These are phyloP conservation scores for Torymus aiolomorphi DNA, from an alignment of 2,888 invertebrate genomes.

Conservation along the genomic window DNA sequence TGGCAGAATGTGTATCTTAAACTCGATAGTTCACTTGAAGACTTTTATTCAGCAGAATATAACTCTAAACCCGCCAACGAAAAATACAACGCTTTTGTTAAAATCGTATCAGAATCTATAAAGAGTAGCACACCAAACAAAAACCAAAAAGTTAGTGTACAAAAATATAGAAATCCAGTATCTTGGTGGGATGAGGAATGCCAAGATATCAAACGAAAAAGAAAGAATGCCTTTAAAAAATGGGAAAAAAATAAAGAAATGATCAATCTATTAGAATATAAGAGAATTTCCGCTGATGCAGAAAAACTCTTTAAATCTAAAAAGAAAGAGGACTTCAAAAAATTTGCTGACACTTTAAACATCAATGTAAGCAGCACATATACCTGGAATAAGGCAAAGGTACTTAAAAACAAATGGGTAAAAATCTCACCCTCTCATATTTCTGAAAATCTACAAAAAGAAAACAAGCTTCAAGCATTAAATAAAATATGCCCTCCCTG, in stretches of 20 bases:
- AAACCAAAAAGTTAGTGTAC: constrained; percentile 15
- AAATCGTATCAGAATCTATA: constrained; percentile 24
- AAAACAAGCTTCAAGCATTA: neutral
- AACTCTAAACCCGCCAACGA: neutral
- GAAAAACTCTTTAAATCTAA: constrained; percentile 51
- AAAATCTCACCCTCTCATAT: constrained; percentile 17
- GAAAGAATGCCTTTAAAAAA: constrained; percentile 47
- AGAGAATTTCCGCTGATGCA: constrained; percentile 34
- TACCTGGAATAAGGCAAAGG: too few relatives aligned
- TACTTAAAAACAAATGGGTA: constrained; percentile 19
- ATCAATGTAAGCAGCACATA: neutral
- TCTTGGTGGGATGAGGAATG: constrained; percentile 55
- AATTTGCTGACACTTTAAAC: constrained; percentile 32
- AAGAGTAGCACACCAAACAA: too few relatives aligned
- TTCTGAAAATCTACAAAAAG: neutral
- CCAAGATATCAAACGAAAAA: constrained; percentile 23
- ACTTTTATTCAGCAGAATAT: neutral
- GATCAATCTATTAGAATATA: constrained; percentile 39
- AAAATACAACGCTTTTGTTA: constrained; percentile 48
- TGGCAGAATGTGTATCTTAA: neutral
- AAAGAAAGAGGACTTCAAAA: constrained; percentile 35
- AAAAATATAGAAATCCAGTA: constrained; percentile 43
- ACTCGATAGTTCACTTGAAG: neutral
- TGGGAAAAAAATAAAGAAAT: constrained; percentile 41
- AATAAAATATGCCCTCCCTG: too few relatives aligned